Base-by-base conservation (phyloP, 2,113 vertebrate species). In the Scatophagus argus region DNA sequence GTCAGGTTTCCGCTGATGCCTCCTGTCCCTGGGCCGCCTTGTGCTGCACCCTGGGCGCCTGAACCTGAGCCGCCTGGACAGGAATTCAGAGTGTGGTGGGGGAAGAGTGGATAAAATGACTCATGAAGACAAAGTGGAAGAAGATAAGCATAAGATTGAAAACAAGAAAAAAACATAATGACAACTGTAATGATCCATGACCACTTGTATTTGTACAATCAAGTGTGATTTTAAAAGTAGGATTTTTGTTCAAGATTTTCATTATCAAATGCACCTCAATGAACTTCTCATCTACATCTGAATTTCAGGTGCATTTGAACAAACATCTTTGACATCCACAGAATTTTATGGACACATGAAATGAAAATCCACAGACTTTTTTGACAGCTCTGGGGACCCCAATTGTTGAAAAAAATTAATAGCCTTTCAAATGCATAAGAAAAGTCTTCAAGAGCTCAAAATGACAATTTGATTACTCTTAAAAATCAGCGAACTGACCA, bases 1-100 rank as follows among this genome's bases (percentile, higher is more conserved):
- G 93, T 97, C 52, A 96, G 92, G 84, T 93, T 94, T 25, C 96
- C 96, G 7, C 95, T 90, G 66, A 93, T 92, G 36, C 96, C 96
- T 59, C 95, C 94, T 56, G 94, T 90, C 71, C 97, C 98, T 0
- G 94, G 88, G 41, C 94, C 96, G 0, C 95, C 89, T 74, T 96
- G 98, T 70, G 91, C 91, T 56, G 96, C 85, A 3, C 92, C 92
- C 83, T 95, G 94, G 21, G 87, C 92, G 52, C 94, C 94, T 0
- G 95, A 93, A 44, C 92, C 94, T 31, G 89, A 93, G 19, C 89
- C 92, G 21, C 93, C 95, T 95, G 31, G 17, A 82, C 3, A 46
- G 8, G 23, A 25, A 46, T 11, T 43, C 19, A 63, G 31, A 71
- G 67, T 43, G 47, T 43, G 41, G 10, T 16, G 36, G 31, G 17